Evolutionary conservation across 2,113 vertebrate species (phyloP).

Genomic region (Lycocorax pyrrhopterus): DNA sequence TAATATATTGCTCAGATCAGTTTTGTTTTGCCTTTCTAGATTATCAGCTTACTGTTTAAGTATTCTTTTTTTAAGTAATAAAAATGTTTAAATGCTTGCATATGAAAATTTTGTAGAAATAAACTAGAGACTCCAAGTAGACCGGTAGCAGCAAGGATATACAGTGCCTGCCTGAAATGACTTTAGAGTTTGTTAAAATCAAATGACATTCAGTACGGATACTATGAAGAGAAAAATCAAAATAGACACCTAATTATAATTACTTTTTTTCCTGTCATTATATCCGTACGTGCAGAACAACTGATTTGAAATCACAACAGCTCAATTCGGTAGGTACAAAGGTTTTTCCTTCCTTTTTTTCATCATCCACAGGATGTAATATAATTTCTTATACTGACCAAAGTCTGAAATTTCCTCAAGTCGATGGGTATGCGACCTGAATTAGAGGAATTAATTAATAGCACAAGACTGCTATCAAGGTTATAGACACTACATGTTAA

Average conservation of each 20-base stretch:
- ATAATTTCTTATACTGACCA: constrained; percentile 50
- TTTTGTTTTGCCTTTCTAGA: background rate
- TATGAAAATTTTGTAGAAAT: constrained; percentile 28
- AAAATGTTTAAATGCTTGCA: constrained; percentile 28
- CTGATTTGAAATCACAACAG: constrained; percentile 71
- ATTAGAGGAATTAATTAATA: constrained; percentile 47
- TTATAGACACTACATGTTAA: background rate
- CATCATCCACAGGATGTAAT: constrained; percentile 42
- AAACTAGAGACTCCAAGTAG: constrained; percentile 47
- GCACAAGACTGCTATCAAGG: background rate
- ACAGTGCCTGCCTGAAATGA: constrained; percentile 55
- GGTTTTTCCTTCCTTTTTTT: constrained; percentile 66
- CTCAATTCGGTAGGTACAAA: constrained; percentile 66
- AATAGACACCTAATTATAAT: constrained; percentile 80
- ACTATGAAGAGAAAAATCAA: constrained; percentile 76
- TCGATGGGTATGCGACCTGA: background rate
- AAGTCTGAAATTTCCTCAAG: constrained; percentile 30
- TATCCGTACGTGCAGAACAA: constrained; percentile 73
- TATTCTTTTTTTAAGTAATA: background rate
- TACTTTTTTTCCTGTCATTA: constrained; percentile 72
- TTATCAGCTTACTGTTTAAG: background rate
- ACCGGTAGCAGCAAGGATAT: constrained; percentile 36
- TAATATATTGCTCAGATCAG: background rate
- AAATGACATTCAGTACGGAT: constrained; percentile 78
- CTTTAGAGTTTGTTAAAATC: constrained; percentile 74